Evolutionary conservation across 2,113 vertebrate species (phyloP).

Genomic region (Campylomormyrus tamandua): DNA sequence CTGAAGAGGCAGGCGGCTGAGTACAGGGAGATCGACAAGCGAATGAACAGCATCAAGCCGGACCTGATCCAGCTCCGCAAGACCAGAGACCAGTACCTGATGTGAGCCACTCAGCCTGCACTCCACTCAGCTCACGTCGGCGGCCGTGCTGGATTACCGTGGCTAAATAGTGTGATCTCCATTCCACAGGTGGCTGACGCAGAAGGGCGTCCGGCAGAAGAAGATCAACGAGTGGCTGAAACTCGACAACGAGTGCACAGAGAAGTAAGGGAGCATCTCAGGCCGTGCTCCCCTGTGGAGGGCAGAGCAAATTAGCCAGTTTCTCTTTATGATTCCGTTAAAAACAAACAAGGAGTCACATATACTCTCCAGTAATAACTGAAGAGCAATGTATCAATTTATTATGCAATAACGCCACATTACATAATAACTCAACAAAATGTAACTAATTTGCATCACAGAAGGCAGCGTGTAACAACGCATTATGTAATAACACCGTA

Average conservation of each 20-base stretch:
- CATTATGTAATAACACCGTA: not conserved
- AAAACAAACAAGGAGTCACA: not conserved
- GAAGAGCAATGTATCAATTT: not conserved
- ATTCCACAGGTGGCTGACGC: slow-evolving; percentile 85
- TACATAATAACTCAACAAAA: not conserved
- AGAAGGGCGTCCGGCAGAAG: slow-evolving; percentile 95
- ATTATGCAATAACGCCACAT: not conserved
- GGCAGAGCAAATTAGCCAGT: not conserved
- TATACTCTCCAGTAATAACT: not conserved
- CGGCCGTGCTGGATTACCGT: not conserved
- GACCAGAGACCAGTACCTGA: slow-evolving; percentile 96
- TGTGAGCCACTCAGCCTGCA: slow-evolving; percentile 60
- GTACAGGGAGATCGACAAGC: slow-evolving; percentile 94
- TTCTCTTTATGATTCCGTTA: not conserved
- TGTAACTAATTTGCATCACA: not conserved
- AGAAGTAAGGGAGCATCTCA: slow-evolving; percentile 76
- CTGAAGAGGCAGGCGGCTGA: slow-evolving; percentile 94
- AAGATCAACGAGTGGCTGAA: slow-evolving; percentile 96
- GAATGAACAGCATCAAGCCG: slow-evolving; percentile 99
- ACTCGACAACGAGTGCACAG: slow-evolving; percentile 83
- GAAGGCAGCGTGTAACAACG: not conserved
- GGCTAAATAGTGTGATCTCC: slow-evolving; percentile 17
- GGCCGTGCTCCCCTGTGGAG: not conserved
- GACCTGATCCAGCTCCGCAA: slow-evolving; percentile 98
- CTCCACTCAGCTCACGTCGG: too few species aligned